Evolutionary conservation across 2,797 vertebrate genomes (phyloP).

Genomic region (Rhinoraja longicauda): DNA sequence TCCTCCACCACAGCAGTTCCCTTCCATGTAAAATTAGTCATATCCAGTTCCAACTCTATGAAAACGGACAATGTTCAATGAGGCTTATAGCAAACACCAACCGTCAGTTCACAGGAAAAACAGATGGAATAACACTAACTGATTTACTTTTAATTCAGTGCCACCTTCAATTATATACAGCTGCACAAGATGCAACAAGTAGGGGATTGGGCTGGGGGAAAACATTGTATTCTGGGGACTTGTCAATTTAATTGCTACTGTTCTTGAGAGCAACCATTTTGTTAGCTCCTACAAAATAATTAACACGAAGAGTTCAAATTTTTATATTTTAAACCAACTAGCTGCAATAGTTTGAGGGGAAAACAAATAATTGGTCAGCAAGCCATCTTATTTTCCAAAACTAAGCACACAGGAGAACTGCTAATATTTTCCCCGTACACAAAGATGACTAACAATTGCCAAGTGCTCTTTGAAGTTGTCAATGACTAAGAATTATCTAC

Average conservation of each 20-base stretch:
- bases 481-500: neutral
- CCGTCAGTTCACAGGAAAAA: conserved; percentile 14
- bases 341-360: neutral
- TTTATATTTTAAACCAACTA: neutral
- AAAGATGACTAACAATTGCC: neutral
- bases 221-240: too few species aligned
- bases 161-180: neutral
- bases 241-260: neutral
- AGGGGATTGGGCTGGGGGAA: neutral
- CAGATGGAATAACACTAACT: neutral
- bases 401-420: neutral
- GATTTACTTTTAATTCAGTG: neutral
- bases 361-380: too few species aligned
- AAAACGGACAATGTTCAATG: conserved; percentile 4
- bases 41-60: neutral
- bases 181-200: neutral
- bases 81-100: neutral
- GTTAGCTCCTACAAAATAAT: neutral
- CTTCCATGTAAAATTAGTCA: conserved; percentile 2
- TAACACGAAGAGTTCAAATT: neutral
- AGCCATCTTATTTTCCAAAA: neutral
- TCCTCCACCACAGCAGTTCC: neutral
- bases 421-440: neutral
- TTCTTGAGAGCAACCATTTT: neutral
- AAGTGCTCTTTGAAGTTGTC: neutral